These are phyloP conservation scores for Spinibarbus caldwelli DNA, from an alignment of 2,797 vertebrate genomes.

Conservation along the genomic window DNA sequence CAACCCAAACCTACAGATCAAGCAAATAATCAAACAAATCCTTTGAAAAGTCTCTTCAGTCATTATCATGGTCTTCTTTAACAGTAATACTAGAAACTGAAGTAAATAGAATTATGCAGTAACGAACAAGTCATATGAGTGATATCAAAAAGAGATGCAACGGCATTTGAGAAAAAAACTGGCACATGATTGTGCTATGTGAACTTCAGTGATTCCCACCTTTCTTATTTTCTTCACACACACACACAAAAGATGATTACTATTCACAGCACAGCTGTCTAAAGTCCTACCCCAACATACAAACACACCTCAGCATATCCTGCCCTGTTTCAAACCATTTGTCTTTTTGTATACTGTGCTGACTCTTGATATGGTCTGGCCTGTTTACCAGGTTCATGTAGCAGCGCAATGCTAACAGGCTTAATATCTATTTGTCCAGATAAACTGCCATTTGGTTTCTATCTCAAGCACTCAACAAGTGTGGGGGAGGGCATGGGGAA, in stretches of 20 bases:
- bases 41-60: not conserved
- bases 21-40: not conserved
- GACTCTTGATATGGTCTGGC: not conserved
- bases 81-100: not conserved
- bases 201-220: not conserved
- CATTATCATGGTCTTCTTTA: not conserved
- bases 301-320: slow-evolving; percentile 27
- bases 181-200: not conserved
- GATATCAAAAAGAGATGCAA: no score
- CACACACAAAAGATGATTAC: not conserved
- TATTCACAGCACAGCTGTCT: not conserved
- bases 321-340: slow-evolving; percentile 18
- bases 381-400: not conserved
- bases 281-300: not conserved
- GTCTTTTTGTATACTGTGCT: not conserved
- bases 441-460: not conserved
- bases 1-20: not conserved
- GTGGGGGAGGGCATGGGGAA: slow-evolving; percentile 15
- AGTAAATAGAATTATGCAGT: not conserved
- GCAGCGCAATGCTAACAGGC: not conserved
- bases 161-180: no score
- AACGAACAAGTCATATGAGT: slow-evolving; percentile 28
- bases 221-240: not conserved
- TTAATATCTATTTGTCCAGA: not conserved
- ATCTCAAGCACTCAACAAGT: slow-evolving; percentile 34